Percentiles rank a stretch among this genome's conserved stretches.
Evolutionary conservation across 2,113 vertebrate species (phyloP).

Genomic region (Mesembrinibis cayennensis): DNA sequence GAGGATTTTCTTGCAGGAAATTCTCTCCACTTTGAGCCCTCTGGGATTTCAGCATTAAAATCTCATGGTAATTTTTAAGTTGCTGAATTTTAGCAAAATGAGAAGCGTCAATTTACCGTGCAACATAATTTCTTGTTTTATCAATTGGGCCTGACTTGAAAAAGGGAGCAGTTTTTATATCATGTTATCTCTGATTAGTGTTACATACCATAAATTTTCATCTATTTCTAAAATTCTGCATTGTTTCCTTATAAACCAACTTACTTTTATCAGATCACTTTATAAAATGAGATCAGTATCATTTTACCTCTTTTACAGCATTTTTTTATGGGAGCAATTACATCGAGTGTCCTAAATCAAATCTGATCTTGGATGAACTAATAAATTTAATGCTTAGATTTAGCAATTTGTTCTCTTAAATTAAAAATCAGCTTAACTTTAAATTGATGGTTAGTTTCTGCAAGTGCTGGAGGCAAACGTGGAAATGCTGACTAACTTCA

Average conservation of each 20-base stretch:
- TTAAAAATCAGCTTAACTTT: not conserved
- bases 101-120: not conserved
- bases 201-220: not conserved
- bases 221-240: not conserved
- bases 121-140: not conserved
- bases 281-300: not conserved
- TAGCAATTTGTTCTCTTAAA: not conserved
- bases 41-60: not conserved
- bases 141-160: not conserved
- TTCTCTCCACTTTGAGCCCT: not conserved
- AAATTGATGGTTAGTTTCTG: not conserved
- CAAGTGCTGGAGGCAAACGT: not conserved
- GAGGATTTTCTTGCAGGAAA: conserved; percentile 25
- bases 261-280: not conserved
- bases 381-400: not conserved
- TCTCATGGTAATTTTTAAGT: not conserved
- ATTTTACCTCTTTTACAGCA: not conserved
- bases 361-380: not conserved
- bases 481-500: not conserved
- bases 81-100: not conserved
- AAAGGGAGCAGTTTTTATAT: not conserved
- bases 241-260: not conserved
- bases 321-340: not conserved
- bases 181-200: not conserved
- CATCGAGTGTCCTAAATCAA: not conserved